Conservation (phyloP, 2,113 vertebrate genomes). For the Cynoglossus semilaevis region DNA sequence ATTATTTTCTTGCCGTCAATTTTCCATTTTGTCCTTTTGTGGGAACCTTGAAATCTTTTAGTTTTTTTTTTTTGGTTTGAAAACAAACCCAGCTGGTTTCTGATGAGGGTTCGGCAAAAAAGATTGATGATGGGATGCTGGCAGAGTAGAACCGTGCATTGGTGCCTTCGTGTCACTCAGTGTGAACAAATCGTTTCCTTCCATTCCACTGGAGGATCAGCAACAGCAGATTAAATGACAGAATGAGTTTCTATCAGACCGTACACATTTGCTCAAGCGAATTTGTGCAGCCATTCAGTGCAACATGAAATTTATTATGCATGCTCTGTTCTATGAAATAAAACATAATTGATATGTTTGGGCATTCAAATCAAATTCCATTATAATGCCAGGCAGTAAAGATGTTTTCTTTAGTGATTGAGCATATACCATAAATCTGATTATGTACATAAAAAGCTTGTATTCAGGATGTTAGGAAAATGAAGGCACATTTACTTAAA, state of each 20-base stretch:
- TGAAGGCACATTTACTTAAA: neutral
- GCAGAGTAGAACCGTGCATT: slow-evolving; percentile 36
- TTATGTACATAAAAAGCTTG: neutral
- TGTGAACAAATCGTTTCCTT: slow-evolving; percentile 60
- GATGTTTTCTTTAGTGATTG: slow-evolving; percentile 1
- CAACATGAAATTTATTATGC: slow-evolving; percentile 60
- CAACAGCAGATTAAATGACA: slow-evolving; percentile 69
- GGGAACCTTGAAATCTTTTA: no score
- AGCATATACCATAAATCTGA: neutral
- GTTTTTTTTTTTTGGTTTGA: slow-evolving; percentile 49
- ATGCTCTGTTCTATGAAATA: slow-evolving; percentile 35
- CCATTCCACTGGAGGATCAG: slow-evolving; percentile 54
- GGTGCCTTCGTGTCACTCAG: slow-evolving; percentile 48
- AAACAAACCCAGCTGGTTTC: slow-evolving; percentile 58
- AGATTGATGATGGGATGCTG: slow-evolving; percentile 62
- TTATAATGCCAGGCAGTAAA: slow-evolving; percentile 29
- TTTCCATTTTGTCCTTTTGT: no score
- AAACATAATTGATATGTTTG: slow-evolving; percentile 56
- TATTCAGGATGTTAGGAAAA: neutral
- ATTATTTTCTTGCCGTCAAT: no score
- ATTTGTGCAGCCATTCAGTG: slow-evolving; percentile 49
- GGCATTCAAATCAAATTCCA: slow-evolving; percentile 45
- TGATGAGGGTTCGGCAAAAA: slow-evolving; percentile 28
- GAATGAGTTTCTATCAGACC: slow-evolving; percentile 61
- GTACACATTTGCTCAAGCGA: slow-evolving; percentile 35